Evolutionary conservation across 2,888 invertebrate species (phyloP).

Genomic region (Thysanoteuthis rhombus): DNA sequence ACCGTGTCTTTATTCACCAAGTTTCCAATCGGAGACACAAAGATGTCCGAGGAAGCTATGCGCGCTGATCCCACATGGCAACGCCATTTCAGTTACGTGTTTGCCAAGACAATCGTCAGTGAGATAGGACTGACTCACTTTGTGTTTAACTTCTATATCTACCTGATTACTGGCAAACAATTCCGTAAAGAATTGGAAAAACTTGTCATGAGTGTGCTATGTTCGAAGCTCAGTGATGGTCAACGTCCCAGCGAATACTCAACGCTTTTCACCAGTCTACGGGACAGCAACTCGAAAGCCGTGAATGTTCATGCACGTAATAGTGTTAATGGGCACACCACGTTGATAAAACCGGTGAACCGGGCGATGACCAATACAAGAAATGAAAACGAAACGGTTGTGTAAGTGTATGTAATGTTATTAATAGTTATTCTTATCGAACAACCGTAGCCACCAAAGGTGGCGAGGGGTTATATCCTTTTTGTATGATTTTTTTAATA

Average conservation of each 20-base stretch:
- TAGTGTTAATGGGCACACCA: slow-evolving; percentile 26
- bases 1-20: slow-evolving; percentile 54
- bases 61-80: slow-evolving; percentile 51
- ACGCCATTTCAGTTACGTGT: slow-evolving; percentile 52
- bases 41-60: slow-evolving; percentile 44
- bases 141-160: slow-evolving; percentile 66
- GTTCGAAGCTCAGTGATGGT: neutral
- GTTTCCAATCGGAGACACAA: slow-evolving; percentile 47
- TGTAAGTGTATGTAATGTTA: slow-evolving; percentile 25
- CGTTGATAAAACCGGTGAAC: slow-evolving; percentile 2
- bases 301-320: neutral
- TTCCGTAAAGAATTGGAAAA: slow-evolving; percentile 62
- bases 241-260: slow-evolving; percentile 17
- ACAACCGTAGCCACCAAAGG: neutral
- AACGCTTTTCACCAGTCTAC: neutral
- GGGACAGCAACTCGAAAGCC: neutral
- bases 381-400: slow-evolving; percentile 19
- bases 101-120: slow-evolving; percentile 53
- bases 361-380: neutral
- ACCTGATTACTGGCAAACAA: slow-evolving; percentile 63
- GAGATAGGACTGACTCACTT: slow-evolving; percentile 65
- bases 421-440: neutral
- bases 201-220: slow-evolving; percentile 41
- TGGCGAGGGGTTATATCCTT: neutral
- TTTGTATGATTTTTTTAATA: too few species aligned